phyloP scores from a whole-genome alignment of 2,797 vertebrate genomes.

The Fringilla coelebs region DNA sequence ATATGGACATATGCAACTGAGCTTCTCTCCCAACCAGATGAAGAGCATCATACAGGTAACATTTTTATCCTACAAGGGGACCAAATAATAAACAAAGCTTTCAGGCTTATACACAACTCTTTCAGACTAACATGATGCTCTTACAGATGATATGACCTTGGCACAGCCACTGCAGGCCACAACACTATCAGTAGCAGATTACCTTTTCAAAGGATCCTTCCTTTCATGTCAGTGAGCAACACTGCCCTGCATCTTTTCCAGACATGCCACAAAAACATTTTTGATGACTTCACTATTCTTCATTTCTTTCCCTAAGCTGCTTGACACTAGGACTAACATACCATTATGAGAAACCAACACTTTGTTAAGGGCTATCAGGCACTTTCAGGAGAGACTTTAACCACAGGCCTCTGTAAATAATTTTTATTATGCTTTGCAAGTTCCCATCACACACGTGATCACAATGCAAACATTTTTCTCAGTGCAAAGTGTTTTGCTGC shows the following conservation, averaged over 20 bases:
- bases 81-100: not conserved
- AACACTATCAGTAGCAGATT: not conserved
- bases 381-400: slow-evolving; percentile 24
- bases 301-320: not conserved
- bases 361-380: not conserved
- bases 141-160: not conserved
- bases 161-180: not conserved
- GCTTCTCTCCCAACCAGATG: not conserved
- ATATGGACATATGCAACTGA: not conserved
- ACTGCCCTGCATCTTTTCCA: not conserved
- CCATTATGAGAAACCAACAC: not conserved
- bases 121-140: not conserved
- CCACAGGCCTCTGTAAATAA: not conserved
- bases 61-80: not conserved
- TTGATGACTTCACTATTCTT: not conserved
- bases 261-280: not conserved
- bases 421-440: slow-evolving; percentile 49
- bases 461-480: not conserved
- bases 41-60: not conserved
- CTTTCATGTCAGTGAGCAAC: not conserved
- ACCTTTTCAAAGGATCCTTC: not conserved
- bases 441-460: not conserved
- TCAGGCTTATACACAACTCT: not conserved
- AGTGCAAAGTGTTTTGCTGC: slow-evolving; percentile 6
- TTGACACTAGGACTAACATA: not conserved